Evolutionary conservation across 2,113 vertebrate genomes (phyloP).

Genomic region (Siphamia tubifer): DNA sequence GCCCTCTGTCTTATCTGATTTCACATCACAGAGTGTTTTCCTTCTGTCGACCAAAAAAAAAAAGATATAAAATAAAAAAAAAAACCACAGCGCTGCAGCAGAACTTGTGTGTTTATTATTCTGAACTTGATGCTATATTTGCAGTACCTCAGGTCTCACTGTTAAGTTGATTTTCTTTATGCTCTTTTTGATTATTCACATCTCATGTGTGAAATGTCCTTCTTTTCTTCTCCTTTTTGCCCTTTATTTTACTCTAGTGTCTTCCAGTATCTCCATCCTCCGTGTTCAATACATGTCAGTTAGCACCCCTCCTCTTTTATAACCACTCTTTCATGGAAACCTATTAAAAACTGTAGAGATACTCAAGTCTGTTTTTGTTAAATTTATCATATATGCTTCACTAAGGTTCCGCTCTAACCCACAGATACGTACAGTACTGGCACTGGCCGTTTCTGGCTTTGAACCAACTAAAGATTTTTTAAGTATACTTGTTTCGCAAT

Average conservation of each 20-base stretch:
- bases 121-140: conserved; percentile 18
- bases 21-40: neutral
- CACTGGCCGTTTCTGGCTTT: conserved; percentile 50
- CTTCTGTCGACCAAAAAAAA: no score
- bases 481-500: conserved; percentile 65
- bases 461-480: conserved; percentile 63
- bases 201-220: conserved; percentile 25
- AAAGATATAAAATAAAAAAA: no score
- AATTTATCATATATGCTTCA: conserved; percentile 23
- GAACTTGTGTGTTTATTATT: conserved; percentile 18
- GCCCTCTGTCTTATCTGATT: conserved; percentile 48
- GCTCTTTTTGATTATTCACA: conserved; percentile 23
- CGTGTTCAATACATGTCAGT: conserved; percentile 6
- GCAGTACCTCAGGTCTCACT: conserved; percentile 21
- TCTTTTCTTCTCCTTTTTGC: conserved; percentile 3
- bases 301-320: neutral
- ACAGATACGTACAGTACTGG: neutral
- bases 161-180: conserved; percentile 21
- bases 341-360: conserved; percentile 32
- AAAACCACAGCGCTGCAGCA: no score
- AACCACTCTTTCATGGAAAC: neutral
- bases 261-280: conserved; percentile 14
- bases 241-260: conserved; percentile 8
- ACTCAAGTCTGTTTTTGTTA: conserved; percentile 30
- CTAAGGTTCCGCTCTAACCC: conserved; percentile 14